Evolutionary conservation across 2,888 invertebrate species (phyloP).

Genomic region (Myathropa florea): DNA sequence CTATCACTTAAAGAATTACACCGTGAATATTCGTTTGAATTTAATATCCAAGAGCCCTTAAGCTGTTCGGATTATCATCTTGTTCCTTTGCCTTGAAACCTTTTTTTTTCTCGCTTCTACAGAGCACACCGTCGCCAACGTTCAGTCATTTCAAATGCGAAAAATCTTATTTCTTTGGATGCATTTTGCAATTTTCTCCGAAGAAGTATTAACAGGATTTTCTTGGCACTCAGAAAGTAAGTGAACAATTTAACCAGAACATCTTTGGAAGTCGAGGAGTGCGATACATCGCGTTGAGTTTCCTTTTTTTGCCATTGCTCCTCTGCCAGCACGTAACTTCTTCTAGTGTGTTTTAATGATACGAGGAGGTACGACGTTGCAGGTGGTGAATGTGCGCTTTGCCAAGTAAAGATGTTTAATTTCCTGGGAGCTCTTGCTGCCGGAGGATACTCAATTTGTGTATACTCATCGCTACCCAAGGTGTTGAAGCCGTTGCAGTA

Average conservation of each 20-base stretch:
- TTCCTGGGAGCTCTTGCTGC: constrained; percentile 38
- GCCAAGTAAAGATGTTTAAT: constrained; percentile 40
- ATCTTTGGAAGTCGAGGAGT: constrained; percentile 1
- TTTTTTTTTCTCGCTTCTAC: background rate
- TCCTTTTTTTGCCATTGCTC: background rate
- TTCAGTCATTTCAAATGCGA: constrained; percentile 38
- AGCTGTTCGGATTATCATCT: constrained; percentile 48
- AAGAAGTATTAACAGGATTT: constrained; percentile 56
- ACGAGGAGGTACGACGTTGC: background rate
- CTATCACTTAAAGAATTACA: constrained; percentile 62
- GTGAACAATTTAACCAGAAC: constrained; percentile 6
- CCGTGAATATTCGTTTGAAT: constrained; percentile 46
- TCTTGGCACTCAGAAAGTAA: constrained; percentile 16
- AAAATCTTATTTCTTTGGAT: constrained; percentile 40
- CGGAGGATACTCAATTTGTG: constrained; percentile 20
- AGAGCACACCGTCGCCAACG: background rate
- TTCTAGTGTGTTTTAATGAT: background rate
- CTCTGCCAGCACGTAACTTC: background rate
- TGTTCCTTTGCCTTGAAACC: constrained; percentile 4
- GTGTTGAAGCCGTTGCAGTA: background rate
- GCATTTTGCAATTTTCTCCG: constrained; percentile 57
- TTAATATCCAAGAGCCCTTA: constrained; percentile 58
- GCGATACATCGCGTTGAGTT: background rate
- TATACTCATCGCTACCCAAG: background rate
- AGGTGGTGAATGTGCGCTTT: constrained; percentile 6